These are phyloP conservation scores for Heliconius himera DNA, from an alignment of 1,140 invertebrate species.

Conservation along the genomic window DNA sequence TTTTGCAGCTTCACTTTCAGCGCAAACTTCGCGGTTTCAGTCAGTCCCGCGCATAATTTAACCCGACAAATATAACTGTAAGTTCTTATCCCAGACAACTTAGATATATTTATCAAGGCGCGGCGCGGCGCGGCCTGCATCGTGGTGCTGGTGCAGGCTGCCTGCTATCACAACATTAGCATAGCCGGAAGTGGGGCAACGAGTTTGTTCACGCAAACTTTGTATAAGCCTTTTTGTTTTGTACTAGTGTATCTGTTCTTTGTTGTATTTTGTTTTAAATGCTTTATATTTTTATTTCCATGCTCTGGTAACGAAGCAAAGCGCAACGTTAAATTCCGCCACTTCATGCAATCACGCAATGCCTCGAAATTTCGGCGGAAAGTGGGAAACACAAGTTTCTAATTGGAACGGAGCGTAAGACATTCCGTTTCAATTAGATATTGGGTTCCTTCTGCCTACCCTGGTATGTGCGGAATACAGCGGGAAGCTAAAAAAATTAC, in stretches of 20 bases:
- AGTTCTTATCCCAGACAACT: not conserved
- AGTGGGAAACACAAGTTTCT: too few relatives aligned
- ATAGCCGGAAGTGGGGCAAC: slow-evolving; percentile 31
- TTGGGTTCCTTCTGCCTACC: too few relatives aligned
- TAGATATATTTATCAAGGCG: slow-evolving; percentile 1
- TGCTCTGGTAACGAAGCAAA: too few relatives aligned
- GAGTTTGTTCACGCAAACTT: slow-evolving; percentile 25
- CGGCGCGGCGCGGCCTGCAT: not conserved
- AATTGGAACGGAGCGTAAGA: too few relatives aligned
- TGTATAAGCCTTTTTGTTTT: slow-evolving; percentile 5
- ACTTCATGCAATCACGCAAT: too few relatives aligned
- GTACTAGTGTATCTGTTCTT: not conserved
- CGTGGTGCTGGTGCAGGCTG: not conserved
- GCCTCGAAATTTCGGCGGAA: too few relatives aligned
- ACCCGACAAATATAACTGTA: not conserved
- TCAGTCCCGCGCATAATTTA: not conserved
- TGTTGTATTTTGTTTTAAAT: not conserved
- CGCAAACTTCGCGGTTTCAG: too few relatives aligned
- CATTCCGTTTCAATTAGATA: too few relatives aligned
- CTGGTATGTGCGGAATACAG: too few relatives aligned
- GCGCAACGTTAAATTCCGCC: too few relatives aligned
- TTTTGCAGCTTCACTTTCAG: too few relatives aligned
- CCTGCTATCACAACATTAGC: slow-evolving; percentile 26
- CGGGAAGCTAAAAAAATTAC: too few relatives aligned
- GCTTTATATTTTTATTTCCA: not conserved